Percentiles rank a stretch among this genome's conserved stretches.
These are phyloP conservation scores for Euproctis similis DNA, from an alignment of 2,888 invertebrate genomes.

Conservation along the genomic window DNA sequence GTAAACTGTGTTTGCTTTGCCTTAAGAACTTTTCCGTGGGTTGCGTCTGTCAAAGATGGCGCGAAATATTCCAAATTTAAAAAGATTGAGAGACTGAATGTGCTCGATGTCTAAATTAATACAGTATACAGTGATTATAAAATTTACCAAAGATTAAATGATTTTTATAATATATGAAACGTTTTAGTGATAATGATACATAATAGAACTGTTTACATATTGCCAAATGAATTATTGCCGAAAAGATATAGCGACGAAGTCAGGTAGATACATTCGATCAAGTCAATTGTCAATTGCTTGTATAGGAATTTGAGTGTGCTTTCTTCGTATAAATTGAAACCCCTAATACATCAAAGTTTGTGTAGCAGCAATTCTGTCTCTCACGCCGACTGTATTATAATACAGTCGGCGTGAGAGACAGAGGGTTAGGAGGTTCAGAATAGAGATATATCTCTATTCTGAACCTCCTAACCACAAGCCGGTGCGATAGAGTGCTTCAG, in stretches of 20 bases:
- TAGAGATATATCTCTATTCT: no score
- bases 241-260: slow-evolving; percentile 58
- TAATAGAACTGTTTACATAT: slow-evolving; percentile 65
- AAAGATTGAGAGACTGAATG: slow-evolving; percentile 1
- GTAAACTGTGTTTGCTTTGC: slow-evolving; percentile 15
- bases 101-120: slow-evolving; percentile 1
- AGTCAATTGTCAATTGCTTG: no score
- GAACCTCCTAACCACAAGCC: no score
- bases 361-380: no score
- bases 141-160: slow-evolving; percentile 11
- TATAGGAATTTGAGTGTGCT: no score
- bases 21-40: slow-evolving; percentile 10
- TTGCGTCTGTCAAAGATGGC: slow-evolving; percentile 4
- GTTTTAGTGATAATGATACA: slow-evolving; percentile 49
- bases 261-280: no score
- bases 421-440: no score
- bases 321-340: no score
- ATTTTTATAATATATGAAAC: slow-evolving; percentile 1
- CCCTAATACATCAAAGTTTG: no score
- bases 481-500: no score
- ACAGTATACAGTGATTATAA: slow-evolving; percentile 5
- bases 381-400: no score
- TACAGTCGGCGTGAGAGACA: no score
- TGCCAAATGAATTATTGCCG: slow-evolving; percentile 67
- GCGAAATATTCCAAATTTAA: slow-evolving; percentile 9